Conservation (phyloP, 2,113 vertebrate genomes). For the Takifugu flavidus region DNA sequence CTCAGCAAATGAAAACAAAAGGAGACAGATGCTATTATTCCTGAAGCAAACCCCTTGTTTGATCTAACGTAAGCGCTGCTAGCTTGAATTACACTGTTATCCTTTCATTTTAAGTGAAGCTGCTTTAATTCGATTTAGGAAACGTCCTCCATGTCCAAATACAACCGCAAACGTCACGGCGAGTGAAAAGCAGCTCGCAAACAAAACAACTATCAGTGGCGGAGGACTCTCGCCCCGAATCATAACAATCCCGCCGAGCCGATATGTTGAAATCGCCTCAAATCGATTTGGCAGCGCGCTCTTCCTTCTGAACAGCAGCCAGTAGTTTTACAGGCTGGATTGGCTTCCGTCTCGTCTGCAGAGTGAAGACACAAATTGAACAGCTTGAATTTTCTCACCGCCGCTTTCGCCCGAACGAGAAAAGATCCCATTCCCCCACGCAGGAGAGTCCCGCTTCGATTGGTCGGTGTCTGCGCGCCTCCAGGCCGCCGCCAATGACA, state of each 20-base stretch:
- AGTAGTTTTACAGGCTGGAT: conserved; percentile 6
- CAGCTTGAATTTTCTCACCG: conserved; percentile 50
- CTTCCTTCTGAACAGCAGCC: conserved; percentile 6
- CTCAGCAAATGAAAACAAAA: no score
- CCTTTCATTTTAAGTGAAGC: background rate
- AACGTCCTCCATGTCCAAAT: conserved; percentile 8
- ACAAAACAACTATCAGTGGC: conserved; percentile 9
- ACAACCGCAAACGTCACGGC: background rate
- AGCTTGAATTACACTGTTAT: conserved; percentile 7
- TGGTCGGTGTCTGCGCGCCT: conserved; percentile 43
- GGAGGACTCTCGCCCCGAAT: conserved; percentile 10
- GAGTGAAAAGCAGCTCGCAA: conserved; percentile 13
- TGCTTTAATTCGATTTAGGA: conserved; percentile 19
- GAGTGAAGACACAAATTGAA: conserved; percentile 41
- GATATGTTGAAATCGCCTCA: conserved; percentile 13
- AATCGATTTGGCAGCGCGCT: conserved; percentile 32
- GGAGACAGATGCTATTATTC: background rate
- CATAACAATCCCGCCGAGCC: conserved; percentile 14
- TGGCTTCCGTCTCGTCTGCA: conserved; percentile 34
- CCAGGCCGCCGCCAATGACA: conserved; percentile 43
- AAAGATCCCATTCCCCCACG: conserved; percentile 54
- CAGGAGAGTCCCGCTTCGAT: conserved; percentile 47
- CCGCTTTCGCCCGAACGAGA: conserved; percentile 48
- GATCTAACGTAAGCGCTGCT: conserved; percentile 3
- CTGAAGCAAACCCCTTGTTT: background rate